Evolutionary conservation across 2,888 invertebrate genomes (phyloP).

Genomic region (Bembecia ichneumoniformis): DNA sequence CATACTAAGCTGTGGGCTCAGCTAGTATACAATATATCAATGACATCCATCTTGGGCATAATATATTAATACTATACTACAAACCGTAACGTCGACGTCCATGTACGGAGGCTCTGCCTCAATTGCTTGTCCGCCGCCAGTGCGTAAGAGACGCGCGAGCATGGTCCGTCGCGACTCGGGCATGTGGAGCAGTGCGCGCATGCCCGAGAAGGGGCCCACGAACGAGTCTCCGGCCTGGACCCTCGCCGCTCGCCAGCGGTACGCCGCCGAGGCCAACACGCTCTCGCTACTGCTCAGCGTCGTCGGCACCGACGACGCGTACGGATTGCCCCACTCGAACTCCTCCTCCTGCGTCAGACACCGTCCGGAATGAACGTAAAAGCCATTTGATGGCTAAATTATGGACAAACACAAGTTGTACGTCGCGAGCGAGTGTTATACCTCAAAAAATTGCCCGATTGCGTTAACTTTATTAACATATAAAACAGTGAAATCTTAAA

Average conservation of each 20-base stretch:
- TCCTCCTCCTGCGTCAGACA: slow-evolving; percentile 77
- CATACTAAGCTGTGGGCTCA: too few relatives aligned
- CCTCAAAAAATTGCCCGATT: too few relatives aligned
- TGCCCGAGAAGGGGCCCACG: slow-evolving; percentile 61
- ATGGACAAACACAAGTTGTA: too few relatives aligned
- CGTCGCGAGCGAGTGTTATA: too few relatives aligned
- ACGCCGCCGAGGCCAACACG: slow-evolving; percentile 71
- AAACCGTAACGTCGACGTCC: slow-evolving; percentile 74
- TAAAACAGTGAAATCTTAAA: too few relatives aligned
- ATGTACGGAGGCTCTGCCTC: slow-evolving; percentile 74
- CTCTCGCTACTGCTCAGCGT: slow-evolving; percentile 56
- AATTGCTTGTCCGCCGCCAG: slow-evolving; percentile 82
- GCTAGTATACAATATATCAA: too few relatives aligned
- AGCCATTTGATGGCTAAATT: too few relatives aligned
- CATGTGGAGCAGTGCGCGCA: slow-evolving; percentile 72
- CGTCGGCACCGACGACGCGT: slow-evolving; percentile 65
- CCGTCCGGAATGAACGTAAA: too few relatives aligned
- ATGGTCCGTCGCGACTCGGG: slow-evolving; percentile 72
- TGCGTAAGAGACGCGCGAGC: slow-evolving; percentile 79
- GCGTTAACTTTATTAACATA: too few relatives aligned
- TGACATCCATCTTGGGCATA: too few relatives aligned
- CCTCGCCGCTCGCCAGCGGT: slow-evolving; percentile 76
- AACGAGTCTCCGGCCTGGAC: not conserved
- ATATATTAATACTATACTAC: too few relatives aligned
- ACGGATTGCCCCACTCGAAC: slow-evolving; percentile 88